Evolutionary conservation across 2,797 vertebrate species (phyloP).

Genomic region (Pteronotus mesoamericanus): DNA sequence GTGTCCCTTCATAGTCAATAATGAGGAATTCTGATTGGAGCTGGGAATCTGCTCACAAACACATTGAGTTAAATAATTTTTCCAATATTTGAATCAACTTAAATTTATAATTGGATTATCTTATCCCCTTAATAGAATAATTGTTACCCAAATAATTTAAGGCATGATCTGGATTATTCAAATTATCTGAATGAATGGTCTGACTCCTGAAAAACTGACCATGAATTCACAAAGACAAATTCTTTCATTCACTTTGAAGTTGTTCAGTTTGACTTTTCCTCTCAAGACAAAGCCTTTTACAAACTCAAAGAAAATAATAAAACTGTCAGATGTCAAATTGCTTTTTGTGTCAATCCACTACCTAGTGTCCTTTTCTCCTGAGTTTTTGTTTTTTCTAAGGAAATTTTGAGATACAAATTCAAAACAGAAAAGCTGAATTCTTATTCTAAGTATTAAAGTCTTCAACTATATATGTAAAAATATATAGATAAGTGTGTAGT

Average conservation of each 20-base stretch:
- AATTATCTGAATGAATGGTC: not conserved
- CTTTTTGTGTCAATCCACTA: constrained; percentile 13
- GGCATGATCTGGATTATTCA: not conserved
- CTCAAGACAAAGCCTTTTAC: not conserved
- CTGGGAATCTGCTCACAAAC: not conserved
- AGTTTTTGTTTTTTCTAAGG: constrained; percentile 23
- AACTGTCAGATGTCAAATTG: constrained; percentile 53
- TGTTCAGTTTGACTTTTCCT: not conserved
- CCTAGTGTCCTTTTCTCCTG: not conserved
- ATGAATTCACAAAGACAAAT: constrained; percentile 11
- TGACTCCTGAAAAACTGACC: not conserved
- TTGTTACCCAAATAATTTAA: not conserved
- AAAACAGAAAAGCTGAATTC: not conserved
- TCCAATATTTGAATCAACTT: not conserved
- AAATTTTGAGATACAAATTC: constrained; percentile 5
- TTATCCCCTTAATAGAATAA: not conserved
- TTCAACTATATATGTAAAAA: not conserved
- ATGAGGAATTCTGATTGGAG: not conserved
- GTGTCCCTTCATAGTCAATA: not conserved
- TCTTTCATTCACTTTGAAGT: constrained; percentile 3
- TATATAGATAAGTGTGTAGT: not conserved
- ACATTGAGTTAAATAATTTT: not conserved
- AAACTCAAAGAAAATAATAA: constrained; percentile 62
- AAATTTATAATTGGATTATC: not conserved
- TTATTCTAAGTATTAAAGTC: not conserved